A percentile compares a stretch with the other conserved stretches of the same genome.
Conservation (phyloP, 2,113 vertebrate genomes). For the Alexandromys fortis region DNA sequence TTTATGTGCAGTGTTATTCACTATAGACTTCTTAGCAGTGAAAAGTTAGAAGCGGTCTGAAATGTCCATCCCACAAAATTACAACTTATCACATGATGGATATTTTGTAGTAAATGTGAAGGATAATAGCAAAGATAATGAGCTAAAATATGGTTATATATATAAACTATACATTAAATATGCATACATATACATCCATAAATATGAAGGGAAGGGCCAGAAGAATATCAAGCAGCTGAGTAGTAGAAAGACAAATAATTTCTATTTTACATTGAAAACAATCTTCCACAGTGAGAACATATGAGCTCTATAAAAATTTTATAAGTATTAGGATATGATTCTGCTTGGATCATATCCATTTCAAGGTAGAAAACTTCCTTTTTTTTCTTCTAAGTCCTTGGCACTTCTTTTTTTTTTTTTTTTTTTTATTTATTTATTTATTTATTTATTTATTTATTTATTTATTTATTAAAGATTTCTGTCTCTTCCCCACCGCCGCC, state of each 20-base stretch:
- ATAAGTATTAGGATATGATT: not conserved
- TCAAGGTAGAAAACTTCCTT: not conserved
- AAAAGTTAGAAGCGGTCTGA: constrained; percentile 60
- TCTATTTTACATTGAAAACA: not conserved
- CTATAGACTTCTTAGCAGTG: constrained; percentile 64
- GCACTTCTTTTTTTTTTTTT: too few species aligned
- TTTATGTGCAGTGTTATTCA: constrained; percentile 59
- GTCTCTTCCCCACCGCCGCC: too few species aligned
- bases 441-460: too few species aligned
- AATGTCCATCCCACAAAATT: constrained; percentile 49
- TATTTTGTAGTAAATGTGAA: constrained; percentile 47
- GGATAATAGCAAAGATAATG: constrained; percentile 40
- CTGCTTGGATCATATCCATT: not conserved
- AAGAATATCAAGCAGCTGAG: not conserved
- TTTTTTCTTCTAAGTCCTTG: not conserved
- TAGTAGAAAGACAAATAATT: not conserved
- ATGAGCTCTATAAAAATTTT: not conserved
- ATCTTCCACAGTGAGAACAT: not conserved
- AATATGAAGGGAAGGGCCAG: not conserved
- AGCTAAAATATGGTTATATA: not conserved
- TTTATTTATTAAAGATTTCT: too few species aligned
- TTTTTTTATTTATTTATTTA: too few species aligned
- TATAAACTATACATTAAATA: not conserved
- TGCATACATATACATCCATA: not conserved
- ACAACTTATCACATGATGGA: not conserved